Base-by-base conservation (phyloP, 2,797 vertebrate genomes). In the Spinus olivaceus region DNA sequence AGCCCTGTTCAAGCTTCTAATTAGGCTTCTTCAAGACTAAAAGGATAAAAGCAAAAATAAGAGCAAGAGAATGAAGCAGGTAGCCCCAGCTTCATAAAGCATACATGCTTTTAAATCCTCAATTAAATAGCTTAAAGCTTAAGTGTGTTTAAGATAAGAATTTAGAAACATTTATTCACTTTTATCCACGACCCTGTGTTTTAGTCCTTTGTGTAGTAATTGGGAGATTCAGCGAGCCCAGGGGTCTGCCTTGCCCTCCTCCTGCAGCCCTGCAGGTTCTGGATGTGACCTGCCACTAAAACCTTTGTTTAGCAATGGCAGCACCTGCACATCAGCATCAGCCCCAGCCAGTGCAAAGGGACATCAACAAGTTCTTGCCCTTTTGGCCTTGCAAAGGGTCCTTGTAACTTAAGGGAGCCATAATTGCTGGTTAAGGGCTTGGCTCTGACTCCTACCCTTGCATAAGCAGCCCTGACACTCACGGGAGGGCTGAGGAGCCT, bases 21-120 rank as follows among this genome's bases (percentile, higher is more conserved):
- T 99, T 99, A 99, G 98, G 98, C 98, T 99, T 98, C 98, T 98
- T 98, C 98, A 98, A 98, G 98, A 99, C 98, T 99, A 98, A 99
- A 98, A 98, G 98, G 98, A 99, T 98, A 98, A 99, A 98, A 99
- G 99, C 98, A 98, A 99, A 99, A 99, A 98, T 98, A 98, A 98
- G 98, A 98, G 97, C 96, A 96, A 96, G 97, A 97, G 97, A 98
- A 97, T 92, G 97, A 98, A 98, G 98, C 98, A 98, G 98, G 98
- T 98, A 98, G 98, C 97, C 96, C 97, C 94, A 96, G 97, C 97
- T 97, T 96, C 96, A 89, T 87, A 94, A 97, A 95, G 97, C 97
- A 96, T 97, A 96, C 97, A 96, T 93, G 97, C 97, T 98, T 98
- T 97, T 97, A 98, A 97, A 97, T 96, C 97, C 96, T 96, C 96